These are phyloP conservation scores for Chydorus sphaericus DNA, from an alignment of 2,888 invertebrate species.

Conservation along the genomic window DNA sequence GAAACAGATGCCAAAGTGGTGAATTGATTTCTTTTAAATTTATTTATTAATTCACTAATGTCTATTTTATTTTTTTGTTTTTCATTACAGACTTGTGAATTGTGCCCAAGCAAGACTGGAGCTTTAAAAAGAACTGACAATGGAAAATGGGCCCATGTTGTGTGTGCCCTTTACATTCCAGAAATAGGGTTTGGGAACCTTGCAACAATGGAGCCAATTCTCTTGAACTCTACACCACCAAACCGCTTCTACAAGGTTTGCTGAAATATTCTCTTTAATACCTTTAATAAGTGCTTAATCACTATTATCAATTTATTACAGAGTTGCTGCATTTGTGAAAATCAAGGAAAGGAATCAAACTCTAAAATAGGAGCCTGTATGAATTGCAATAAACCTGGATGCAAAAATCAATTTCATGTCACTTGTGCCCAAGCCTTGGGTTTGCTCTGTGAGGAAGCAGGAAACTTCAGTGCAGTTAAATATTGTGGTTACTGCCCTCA, in stretches of 20 bases:
- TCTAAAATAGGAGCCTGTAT: constrained; percentile 87
- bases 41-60: neutral
- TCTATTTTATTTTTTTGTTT: constrained; percentile 8
- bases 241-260: constrained; percentile 81
- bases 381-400: constrained; percentile 94
- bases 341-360: constrained; percentile 61
- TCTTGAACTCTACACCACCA: constrained; percentile 73
- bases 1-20: constrained; percentile 74
- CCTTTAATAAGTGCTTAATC: neutral
- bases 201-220: constrained; percentile 96
- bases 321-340: constrained; percentile 91
- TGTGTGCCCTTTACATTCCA: constrained; percentile 94
- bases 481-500: constrained; percentile 96
- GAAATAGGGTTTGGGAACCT: constrained; percentile 97
- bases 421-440: constrained; percentile 93
- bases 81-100: constrained; percentile 69
- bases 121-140: constrained; percentile 88
- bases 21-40: constrained; percentile 30
- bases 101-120: constrained; percentile 90
- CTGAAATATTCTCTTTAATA: neutral
- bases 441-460: constrained; percentile 88
- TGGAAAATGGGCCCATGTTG: constrained; percentile 85
- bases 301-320: constrained; percentile 31
- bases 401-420: constrained; percentile 93
- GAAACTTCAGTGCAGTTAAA: constrained; percentile 89